A percentile compares a stretch with the other conserved stretches of the same genome.
Conservation (phyloP, 2,113 vertebrate species). For the Oreochromis spilurus region DNA sequence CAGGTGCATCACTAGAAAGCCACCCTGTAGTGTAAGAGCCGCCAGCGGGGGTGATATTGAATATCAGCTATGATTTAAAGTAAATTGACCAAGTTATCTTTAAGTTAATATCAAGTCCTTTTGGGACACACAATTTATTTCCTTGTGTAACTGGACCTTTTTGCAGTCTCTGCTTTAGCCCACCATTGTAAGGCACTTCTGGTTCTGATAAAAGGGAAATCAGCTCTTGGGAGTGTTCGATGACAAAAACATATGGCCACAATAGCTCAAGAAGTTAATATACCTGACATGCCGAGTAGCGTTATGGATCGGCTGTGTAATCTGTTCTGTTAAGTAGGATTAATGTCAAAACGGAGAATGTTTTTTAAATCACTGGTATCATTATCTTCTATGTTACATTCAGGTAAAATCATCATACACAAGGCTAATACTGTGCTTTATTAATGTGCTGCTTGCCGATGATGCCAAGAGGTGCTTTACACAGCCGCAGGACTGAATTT, state of each 20-base stretch:
- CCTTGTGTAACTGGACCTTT: constrained; percentile 34
- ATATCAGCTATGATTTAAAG: constrained; percentile 32
- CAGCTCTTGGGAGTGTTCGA: constrained; percentile 9
- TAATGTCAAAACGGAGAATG: neutral
- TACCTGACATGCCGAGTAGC: constrained; percentile 10
- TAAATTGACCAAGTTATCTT: constrained; percentile 48
- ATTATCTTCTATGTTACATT: neutral
- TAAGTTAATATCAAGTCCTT: constrained; percentile 33
- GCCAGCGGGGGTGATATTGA: constrained; percentile 44
- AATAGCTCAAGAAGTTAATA: constrained; percentile 29
- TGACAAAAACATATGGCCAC: constrained; percentile 49
- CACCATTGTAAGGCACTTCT: constrained; percentile 24
- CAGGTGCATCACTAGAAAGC: constrained; percentile 58
- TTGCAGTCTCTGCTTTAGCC: constrained; percentile 9
- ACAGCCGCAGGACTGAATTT: constrained; percentile 37
- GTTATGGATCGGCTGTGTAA: constrained; percentile 28
- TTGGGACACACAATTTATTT: constrained; percentile 23
- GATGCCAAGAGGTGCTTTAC: constrained; percentile 42
- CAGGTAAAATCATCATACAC: constrained; percentile 5
- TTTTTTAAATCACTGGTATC: constrained; percentile 24
- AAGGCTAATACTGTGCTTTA: constrained; percentile 9
- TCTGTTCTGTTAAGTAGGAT: neutral
- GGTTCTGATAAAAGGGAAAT: constrained; percentile 55
- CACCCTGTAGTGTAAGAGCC: constrained; percentile 29
- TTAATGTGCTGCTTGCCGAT: constrained; percentile 33